phyloP scores from a whole-genome alignment of 2,888 invertebrate genomes.

The Mamestra brassicae region DNA sequence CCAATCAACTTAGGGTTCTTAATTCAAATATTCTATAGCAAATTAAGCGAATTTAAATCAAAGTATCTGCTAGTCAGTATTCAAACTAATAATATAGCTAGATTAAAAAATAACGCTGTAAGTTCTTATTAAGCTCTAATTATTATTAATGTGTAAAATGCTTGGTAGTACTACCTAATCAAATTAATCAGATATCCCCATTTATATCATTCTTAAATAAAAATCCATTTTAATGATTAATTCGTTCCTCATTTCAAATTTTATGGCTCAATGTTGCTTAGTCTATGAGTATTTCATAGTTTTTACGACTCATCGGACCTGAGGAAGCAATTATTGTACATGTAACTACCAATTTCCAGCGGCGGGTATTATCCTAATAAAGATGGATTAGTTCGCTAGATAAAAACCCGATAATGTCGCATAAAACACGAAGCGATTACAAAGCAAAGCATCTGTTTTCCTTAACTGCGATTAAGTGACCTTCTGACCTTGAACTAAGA shows the following conservation, averaged over 20 bases:
- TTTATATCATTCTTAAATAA: neutral
- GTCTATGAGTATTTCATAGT: constrained; percentile 9
- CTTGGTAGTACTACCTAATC: neutral
- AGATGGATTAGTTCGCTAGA: constrained; percentile 9
- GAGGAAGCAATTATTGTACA: constrained; percentile 31
- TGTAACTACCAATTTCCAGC: constrained; percentile 23
- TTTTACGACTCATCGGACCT: constrained; percentile 27
- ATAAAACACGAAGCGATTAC: constrained; percentile 30
- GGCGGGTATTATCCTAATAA: constrained; percentile 22
- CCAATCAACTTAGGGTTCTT: no score
- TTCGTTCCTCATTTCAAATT: neutral
- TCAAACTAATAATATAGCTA: no score
- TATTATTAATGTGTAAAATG: no score
- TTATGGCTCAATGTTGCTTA: neutral
- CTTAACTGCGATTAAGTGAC: constrained; percentile 8
- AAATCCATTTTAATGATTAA: constrained; percentile 2
- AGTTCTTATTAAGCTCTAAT: no score
- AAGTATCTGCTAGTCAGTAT: no score
- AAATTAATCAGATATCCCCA: neutral
- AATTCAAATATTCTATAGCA: no score
- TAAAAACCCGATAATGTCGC: constrained; percentile 12
- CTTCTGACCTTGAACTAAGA: constrained; percentile 9
- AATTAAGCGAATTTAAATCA: no score
- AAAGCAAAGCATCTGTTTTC: constrained; percentile 30
- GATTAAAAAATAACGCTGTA: no score